These are phyloP conservation scores for Otus scops DNA, from an alignment of 2,797 vertebrate species.

Conservation along the genomic window DNA sequence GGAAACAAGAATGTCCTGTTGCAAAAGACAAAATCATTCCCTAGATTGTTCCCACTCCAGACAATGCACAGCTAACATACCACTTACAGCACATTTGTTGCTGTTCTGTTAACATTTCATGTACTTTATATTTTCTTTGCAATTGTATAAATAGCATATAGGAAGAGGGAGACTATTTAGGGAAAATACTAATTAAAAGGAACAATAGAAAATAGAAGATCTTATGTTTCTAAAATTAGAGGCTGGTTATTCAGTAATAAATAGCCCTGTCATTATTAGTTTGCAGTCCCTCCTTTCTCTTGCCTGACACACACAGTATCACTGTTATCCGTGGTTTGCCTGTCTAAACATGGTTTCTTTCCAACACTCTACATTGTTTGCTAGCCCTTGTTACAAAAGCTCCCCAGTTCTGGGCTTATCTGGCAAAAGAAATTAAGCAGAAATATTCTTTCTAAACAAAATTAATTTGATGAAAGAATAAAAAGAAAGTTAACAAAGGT, in stretches of 20 bases:
- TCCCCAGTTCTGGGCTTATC: constrained; percentile 45
- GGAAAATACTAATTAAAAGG: constrained; percentile 81
- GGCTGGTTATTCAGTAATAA: constrained; percentile 74
- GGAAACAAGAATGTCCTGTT: background rate
- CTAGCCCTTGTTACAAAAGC: constrained; percentile 53
- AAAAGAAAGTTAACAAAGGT: constrained; percentile 2
- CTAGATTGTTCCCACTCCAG: background rate
- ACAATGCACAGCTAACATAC: constrained; percentile 49
- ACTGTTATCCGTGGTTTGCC: constrained; percentile 63
- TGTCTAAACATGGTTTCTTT: constrained; percentile 73
- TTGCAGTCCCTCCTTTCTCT: constrained; percentile 60
- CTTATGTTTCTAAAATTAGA: constrained; percentile 79
- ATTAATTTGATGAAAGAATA: constrained; percentile 5
- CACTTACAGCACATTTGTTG: constrained; percentile 16
- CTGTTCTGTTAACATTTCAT: constrained; percentile 65
- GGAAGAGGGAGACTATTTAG: constrained; percentile 74
- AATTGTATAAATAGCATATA: constrained; percentile 75
- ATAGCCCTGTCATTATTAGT: constrained; percentile 74
- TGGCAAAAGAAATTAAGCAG: constrained; percentile 38
- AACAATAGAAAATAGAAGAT: constrained; percentile 75
- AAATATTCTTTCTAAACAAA: constrained; percentile 41
- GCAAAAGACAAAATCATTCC: background rate
- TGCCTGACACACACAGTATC: constrained; percentile 59
- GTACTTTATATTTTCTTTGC: constrained; percentile 69
- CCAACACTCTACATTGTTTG: constrained; percentile 60